These are phyloP conservation scores for Hemistola chrysoprasaria DNA, from an alignment of 2,888 invertebrate genomes.

Conservation along the genomic window DNA sequence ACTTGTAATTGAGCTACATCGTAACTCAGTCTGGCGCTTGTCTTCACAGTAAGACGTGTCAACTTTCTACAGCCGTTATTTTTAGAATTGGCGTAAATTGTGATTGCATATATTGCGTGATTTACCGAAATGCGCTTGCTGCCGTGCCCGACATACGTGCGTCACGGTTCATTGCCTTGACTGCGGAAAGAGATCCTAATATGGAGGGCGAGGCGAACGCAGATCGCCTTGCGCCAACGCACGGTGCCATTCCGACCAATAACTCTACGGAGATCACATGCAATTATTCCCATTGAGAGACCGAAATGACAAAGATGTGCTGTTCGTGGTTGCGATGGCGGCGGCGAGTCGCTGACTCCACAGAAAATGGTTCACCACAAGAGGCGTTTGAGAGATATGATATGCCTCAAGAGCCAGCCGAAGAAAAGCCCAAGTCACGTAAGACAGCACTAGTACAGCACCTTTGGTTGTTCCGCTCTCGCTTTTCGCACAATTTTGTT, in stretches of 20 bases:
- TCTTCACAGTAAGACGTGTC: conserved; percentile 26
- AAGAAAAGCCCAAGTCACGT: conserved; percentile 58
- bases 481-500: conserved; percentile 51
- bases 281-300: conserved; percentile 34
- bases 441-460: conserved; percentile 50
- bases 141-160: conserved; percentile 46
- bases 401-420: conserved; percentile 39
- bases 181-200: conserved; percentile 75
- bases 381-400: conserved; percentile 60
- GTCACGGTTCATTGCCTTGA: conserved; percentile 80
- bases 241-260: conserved; percentile 61
- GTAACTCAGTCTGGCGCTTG: conserved; percentile 36
- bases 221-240: conserved; percentile 75
- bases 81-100: conserved; percentile 1
- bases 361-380: conserved; percentile 45
- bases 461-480: conserved; percentile 38
- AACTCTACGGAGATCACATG: conserved; percentile 57
- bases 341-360: conserved; percentile 64
- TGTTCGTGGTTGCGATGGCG: conserved; percentile 74
- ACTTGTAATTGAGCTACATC: conserved; percentile 46
- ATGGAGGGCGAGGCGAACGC: conserved; percentile 62
- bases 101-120: conserved; percentile 13
- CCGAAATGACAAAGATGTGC: conserved; percentile 59
- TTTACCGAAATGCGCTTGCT: conserved; percentile 22
- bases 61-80: conserved; percentile 7